Base-by-base conservation (phyloP, 2,113 vertebrate species). In the Myodes glareolus region DNA sequence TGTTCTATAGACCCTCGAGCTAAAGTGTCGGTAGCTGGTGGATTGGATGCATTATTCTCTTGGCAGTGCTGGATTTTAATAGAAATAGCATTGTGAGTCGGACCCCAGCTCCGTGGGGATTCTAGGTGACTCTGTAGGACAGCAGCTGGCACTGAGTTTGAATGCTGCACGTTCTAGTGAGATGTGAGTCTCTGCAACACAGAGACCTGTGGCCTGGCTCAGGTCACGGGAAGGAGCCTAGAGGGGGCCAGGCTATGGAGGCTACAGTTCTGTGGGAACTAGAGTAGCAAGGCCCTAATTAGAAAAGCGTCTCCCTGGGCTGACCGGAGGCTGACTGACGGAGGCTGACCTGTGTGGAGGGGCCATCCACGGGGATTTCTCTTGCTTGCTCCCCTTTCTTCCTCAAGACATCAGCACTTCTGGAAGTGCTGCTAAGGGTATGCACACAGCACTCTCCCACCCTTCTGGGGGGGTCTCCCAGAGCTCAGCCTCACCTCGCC, bases 101-200 rank as follows among this genome's bases (percentile, higher is more conserved):
- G 14, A 58, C 42, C 5, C 4, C 67, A 36, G 58, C 12, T 50
- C 33, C 4, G 8, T 14, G 13, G 55, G 39, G 55, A 72, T 14
- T 21, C 39, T 7, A 75, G 80, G 14, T 29, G 27, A 72, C 2
- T 27, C 11, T 27, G 21, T 31, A 27, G 25, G 39, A 13, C 92
- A 36, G 67, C 36, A 10, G 23, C 67, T 75, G 65, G 58, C 5
- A 6, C 63, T 73, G 31, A 27, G 75, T 67, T 87, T 29, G 21
- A 47, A 36, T 7, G 63, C 72, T 50, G 23, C 36, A 27, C 36
- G 23, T 0, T 8, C 31, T 27, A 39, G 14, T 73, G 14, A 58
- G 63, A 39, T 16, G 5, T 65, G 23, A 31, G 36, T 39, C 36
- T 67, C 42, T 27, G 1, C 58, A 0, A 1, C 19, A 2, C 0